Base-by-base conservation (phyloP, 2,113 vertebrate genomes). In the Papio anubis region DNA sequence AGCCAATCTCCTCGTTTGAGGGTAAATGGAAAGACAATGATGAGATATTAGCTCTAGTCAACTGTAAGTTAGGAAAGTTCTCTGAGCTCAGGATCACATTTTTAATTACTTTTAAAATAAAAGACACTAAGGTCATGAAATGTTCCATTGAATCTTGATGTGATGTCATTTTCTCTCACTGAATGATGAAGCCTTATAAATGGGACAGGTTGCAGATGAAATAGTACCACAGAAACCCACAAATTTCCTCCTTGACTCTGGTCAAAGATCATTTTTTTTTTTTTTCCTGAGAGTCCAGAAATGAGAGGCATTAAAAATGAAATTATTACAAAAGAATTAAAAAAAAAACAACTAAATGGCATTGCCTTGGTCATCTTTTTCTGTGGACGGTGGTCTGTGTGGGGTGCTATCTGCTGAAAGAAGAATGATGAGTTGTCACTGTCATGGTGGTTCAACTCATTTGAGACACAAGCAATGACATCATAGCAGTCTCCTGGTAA, bases 21-120 rank as follows among this genome's bases (percentile, higher is more conserved):
- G 8, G 17, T 35, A 61, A 85, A 89, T 92, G 52, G 30, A 91
- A 86, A 38, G 43, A 81, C 35, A 30, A 8, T 11, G 25, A 59
- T 35, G 35, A 18, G 30, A 81, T 21, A 61, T 18, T 30, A 38
- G 40, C 6, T 50, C 38, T 35, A 91, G 48, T 4, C 18, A 52
- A 73, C 0, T 78, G 6, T 57, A 73, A 73, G 48, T 80, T 64
- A 55, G 35, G 32, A 72, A 88, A 83, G 48, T 40, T 66, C 17
- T 73, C 10, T 52, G 35, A 92, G n/a, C 52, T 81, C 76, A 14
- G 90, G 78, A 66, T 10, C 27, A 89, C 64, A 82, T 45, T 80
- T 88, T 68, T 5, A 92, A 72, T 90, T 88, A 66, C 27, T 32
- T 88, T 95, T 73, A 79, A 85, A 64, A 88, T 25, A 88, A 88